phyloP scores from a whole-genome alignment of 2,113 vertebrate species.

The Morone saxatilis region DNA sequence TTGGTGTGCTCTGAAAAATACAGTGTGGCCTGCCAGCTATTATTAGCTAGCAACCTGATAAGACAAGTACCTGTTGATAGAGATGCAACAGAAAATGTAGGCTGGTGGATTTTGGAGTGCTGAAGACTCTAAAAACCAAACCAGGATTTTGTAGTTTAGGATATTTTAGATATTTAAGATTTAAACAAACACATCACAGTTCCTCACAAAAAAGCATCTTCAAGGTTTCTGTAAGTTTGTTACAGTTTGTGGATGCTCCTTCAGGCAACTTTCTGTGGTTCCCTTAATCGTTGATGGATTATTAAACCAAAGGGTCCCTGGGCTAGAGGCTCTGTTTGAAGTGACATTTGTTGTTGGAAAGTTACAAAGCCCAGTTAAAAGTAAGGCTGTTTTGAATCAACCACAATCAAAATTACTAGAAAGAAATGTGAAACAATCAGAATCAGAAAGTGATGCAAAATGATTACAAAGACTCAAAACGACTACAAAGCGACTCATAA shows the following conservation, averaged over 20 bases:
- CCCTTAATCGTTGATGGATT: background rate
- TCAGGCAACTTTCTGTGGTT: background rate
- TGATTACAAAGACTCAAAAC: background rate
- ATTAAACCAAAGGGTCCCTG: background rate
- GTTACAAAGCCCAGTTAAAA: background rate
- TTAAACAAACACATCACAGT: too few relatives aligned
- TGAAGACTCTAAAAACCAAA: background rate
- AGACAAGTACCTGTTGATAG: constrained; percentile 63
- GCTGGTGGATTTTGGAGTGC: background rate
- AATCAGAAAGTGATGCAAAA: background rate
- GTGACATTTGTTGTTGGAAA: background rate
- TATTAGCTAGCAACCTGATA: constrained; percentile 63
- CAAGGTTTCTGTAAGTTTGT: background rate
- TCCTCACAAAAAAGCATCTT: background rate
- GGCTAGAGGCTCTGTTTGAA: background rate
- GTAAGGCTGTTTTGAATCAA: background rate
- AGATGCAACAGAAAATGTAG: constrained; percentile 2
- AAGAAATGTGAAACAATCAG: background rate
- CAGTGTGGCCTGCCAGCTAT: constrained; percentile 43
- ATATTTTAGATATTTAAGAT: too few relatives aligned
- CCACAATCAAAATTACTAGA: background rate
- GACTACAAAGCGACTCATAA: background rate
- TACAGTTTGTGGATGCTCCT: background rate
- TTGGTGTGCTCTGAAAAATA: background rate
- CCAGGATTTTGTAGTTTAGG: background rate